Evolutionary conservation across 2,888 invertebrate genomes (phyloP).

Genomic region (Tinea trinotella): DNA sequence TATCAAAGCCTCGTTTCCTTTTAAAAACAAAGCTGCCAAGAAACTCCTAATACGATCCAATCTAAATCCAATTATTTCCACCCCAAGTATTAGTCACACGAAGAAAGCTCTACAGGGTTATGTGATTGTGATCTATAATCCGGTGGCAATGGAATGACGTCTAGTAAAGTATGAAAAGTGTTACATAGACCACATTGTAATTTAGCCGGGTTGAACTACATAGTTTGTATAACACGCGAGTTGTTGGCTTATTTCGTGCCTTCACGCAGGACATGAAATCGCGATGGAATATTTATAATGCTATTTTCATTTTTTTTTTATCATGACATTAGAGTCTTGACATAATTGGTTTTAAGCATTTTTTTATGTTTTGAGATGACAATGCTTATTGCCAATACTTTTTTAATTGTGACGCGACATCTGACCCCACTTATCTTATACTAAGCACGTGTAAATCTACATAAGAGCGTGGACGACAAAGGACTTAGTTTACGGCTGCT

Average conservation of each 20-base stretch:
- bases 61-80: constrained; percentile 65
- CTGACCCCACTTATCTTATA: too few species aligned
- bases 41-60: constrained; percentile 63
- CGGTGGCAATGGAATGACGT: background rate
- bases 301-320: background rate
- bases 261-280: background rate
- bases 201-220: constrained; percentile 10
- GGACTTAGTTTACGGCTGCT: too few species aligned
- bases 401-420: too few species aligned
- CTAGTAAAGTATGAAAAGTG: background rate
- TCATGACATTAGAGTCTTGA: background rate
- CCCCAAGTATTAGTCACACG: constrained; percentile 42
- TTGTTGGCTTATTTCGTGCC: constrained; percentile 14
- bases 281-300: background rate
- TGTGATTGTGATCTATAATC: constrained; percentile 11
- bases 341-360: background rate
- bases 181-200: background rate
- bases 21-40: constrained; percentile 51
- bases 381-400: too few species aligned
- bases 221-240: background rate
- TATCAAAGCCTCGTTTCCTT: constrained; percentile 22
- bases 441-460: background rate
- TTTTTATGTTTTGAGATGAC: too few species aligned
- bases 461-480: too few species aligned
- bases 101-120: constrained; percentile 23